Evolutionary conservation across 2,888 invertebrate species (phyloP), one percentile per base, ranked within the genome.

Genomic region (Tiphia femorata): DNA sequence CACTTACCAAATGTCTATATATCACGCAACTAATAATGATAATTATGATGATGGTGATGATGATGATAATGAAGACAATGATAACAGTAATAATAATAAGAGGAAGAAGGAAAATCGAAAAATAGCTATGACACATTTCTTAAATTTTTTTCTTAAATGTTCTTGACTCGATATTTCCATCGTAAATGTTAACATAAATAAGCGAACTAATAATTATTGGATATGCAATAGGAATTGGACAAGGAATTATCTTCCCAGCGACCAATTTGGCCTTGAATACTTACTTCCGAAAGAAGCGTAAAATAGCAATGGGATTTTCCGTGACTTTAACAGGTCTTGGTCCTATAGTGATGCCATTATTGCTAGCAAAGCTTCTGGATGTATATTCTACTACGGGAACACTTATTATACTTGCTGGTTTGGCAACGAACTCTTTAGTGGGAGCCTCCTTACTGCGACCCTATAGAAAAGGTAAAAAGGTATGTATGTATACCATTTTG

Each of bases 401-500:
- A 1, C 82, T 86, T 41, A 66, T 87, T 47, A 81, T 87, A 29
- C 75, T 88, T 40, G 84, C 84, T 14, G 86, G 80, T 0, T 78
- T 87, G 17, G 81, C 86, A 1, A 75, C 85, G 33, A 82, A 87
- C 57, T 84, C 86, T 0, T 70, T 86, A 1, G 73, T 85, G 12
- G 85, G 85, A 1, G 85, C 85, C 10, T 75, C 84, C 21, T 74
- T 88, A 12, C 74, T 87, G 12, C 84, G 83, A 63, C 87, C 87
- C 0, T 76, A 86, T 10, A 73, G 73, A 51, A 64, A 64, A 3
- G 21, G 7, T 4, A 48, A 47, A 41, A 8, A 67, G 53, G 70
- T 70, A 47, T 58, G 69, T 61, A 3, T 37, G 2, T n/a, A n/a
- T n/a, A n/a, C n/a, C n/a, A n/a, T n/a, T n/a, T n/a, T n/a, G n/a